Conservation (phyloP, 2,797 vertebrate genomes). For the Psittacula echo region DNA sequence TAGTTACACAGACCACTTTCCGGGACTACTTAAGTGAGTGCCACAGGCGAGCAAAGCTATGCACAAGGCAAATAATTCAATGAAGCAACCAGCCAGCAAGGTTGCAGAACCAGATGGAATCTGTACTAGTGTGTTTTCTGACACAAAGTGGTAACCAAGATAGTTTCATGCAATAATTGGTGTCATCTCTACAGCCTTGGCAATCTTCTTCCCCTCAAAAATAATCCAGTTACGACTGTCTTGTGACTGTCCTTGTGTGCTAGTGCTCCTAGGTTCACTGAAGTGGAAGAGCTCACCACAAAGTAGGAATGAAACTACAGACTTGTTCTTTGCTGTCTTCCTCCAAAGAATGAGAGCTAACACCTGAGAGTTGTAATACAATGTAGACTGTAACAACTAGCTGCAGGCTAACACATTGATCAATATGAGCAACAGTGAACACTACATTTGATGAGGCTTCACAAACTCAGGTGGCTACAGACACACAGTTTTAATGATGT, state of each 20-base stretch:
- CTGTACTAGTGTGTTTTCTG: neutral
- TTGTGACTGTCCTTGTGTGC: neutral
- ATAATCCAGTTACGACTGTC: accelerated
- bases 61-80: neutral
- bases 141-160: neutral
- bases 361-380: neutral
- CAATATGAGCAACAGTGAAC: neutral
- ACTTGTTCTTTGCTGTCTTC: neutral
- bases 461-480: neutral
- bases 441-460: conserved; percentile 1
- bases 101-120: neutral
- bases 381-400: accelerated
- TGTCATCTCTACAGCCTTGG: neutral
- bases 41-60: accelerated
- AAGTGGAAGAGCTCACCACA: neutral
- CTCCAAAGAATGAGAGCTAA: accelerated
- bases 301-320: neutral
- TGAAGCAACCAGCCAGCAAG: neutral
- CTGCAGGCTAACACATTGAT: neutral
- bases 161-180: neutral
- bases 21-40: accelerated
- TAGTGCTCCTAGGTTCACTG: neutral
- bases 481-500: conserved; percentile 4
- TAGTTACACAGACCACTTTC: neutral
- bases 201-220: neutral